These are phyloP conservation scores for Daboia siamensis DNA, from an alignment of 2,113 vertebrate species.

Conservation along the genomic window DNA sequence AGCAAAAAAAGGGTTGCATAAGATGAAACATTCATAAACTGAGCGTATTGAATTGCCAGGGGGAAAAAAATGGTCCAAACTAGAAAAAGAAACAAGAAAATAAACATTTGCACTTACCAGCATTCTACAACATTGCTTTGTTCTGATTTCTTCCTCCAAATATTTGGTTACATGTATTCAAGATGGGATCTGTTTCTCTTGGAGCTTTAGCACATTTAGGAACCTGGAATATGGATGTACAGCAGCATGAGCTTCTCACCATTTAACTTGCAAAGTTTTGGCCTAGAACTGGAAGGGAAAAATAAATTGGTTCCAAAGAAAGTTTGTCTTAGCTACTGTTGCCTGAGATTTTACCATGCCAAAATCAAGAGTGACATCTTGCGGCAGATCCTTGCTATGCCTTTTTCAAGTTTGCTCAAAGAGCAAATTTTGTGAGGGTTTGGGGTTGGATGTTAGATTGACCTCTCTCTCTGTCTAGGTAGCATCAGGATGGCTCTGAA, in stretches of 20 bases:
- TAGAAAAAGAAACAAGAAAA: not conserved
- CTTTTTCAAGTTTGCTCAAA: not conserved
- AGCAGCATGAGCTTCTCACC: not conserved
- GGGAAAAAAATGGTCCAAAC: not conserved
- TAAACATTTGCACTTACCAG: not conserved
- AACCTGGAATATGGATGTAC: not conserved
- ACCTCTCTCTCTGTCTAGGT: not conserved
- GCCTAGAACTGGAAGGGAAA: not conserved
- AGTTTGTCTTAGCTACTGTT: not conserved
- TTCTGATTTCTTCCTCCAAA: not conserved
- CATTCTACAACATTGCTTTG: not conserved
- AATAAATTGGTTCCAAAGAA: not conserved
- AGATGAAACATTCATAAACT: not conserved
- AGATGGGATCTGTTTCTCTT: not conserved
- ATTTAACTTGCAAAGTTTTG: not conserved
- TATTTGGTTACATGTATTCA: not conserved
- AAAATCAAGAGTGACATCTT: slow-evolving; percentile 41
- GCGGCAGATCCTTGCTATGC: slow-evolving; percentile 32
- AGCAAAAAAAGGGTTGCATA: not conserved
- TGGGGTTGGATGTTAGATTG: too few species aligned
- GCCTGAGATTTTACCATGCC: not conserved
- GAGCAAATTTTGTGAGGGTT: not conserved
- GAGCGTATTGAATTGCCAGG: not conserved
- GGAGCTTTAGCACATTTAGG: not conserved
- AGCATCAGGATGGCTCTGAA: not conserved